Base-by-base conservation (phyloP, 2,797 vertebrate genomes). In the Hozukius guyotensis region DNA sequence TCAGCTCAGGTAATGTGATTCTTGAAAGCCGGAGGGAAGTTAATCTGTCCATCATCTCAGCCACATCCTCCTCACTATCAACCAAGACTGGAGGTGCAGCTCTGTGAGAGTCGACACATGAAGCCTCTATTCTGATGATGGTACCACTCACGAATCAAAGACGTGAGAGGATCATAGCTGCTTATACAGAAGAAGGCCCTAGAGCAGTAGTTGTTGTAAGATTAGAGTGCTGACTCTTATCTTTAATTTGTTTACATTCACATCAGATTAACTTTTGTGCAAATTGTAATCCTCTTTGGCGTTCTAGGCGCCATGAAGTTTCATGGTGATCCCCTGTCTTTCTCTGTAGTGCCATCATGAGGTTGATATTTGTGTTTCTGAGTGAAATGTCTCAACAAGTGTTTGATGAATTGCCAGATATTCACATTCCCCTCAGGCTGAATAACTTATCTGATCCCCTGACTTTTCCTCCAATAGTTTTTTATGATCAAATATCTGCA, bases 1-100 rank as follows among this genome's bases (percentile, higher is more conserved):
- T 87, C 77, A 34, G 85, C 31, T 72, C 75, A 83, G 80, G 69
- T 95, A 94, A 95, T 91, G 86, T 78, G 75, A 91, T 92, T 93
- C 80, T 65, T 81, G 61, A 83, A 84, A 89, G 82, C 88, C 13
- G 16, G 66, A 22, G 66, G 84, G 77, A 82, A 78, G 85, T 81
- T 82, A 72, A 82, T 91, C 82, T 56, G 75, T 87, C 74, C 75
- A 74, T 86, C 68, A 67, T 84, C 31, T 49, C 64, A 81, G 76
- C 89, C 84, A 79, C 84, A 87, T 90, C 85, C 80, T 78, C 71
- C 52, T 63, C 46, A n/a, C 14, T 55, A 67, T 73, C 59, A 72
- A 56, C 69, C 24, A 6, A 36, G 72, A 31, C 55, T 78, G 53
- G 42, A 82, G 72, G 31, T 53, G 68, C 4, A 74, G 56, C 24